Evolutionary conservation across 2,113 vertebrate genomes (phyloP).

Genomic region (Atrichornis clamosus): DNA sequence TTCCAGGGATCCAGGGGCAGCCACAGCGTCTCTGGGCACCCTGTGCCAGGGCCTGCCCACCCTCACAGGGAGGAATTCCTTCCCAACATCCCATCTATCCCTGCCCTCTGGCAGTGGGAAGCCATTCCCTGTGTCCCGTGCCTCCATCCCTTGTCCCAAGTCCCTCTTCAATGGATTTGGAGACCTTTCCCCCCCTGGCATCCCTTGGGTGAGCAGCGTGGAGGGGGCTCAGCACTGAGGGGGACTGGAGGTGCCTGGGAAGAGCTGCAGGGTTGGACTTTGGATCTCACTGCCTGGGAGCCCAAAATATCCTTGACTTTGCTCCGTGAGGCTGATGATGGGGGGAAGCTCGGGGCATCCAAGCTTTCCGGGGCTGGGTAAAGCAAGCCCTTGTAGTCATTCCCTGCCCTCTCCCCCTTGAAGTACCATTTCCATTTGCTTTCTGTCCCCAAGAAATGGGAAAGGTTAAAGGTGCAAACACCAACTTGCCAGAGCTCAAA

Average conservation of each 20-base stretch:
- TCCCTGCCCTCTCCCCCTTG: background rate
- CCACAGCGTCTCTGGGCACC: background rate
- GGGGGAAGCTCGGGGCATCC: too few relatives aligned
- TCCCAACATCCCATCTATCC: accelerated
- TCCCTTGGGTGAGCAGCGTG: background rate
- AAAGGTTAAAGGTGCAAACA: background rate
- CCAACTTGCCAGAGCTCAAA: accelerated
- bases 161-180: background rate
- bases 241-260: background rate
- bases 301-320: background rate
- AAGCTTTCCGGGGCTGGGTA: background rate
- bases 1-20: background rate
- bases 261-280: background rate
- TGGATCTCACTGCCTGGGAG: accelerated
- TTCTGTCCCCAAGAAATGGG: background rate
- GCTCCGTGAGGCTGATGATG: accelerated
- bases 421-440: background rate
- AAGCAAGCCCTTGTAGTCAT: background rate
- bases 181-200: background rate
- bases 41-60: background rate
- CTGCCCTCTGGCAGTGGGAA: background rate
- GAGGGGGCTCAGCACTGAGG: accelerated
- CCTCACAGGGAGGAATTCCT: accelerated
- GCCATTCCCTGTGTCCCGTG: background rate
- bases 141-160: accelerated